Conservation (phyloP, 2,888 invertebrate species). For the Agriopis marginaria region DNA sequence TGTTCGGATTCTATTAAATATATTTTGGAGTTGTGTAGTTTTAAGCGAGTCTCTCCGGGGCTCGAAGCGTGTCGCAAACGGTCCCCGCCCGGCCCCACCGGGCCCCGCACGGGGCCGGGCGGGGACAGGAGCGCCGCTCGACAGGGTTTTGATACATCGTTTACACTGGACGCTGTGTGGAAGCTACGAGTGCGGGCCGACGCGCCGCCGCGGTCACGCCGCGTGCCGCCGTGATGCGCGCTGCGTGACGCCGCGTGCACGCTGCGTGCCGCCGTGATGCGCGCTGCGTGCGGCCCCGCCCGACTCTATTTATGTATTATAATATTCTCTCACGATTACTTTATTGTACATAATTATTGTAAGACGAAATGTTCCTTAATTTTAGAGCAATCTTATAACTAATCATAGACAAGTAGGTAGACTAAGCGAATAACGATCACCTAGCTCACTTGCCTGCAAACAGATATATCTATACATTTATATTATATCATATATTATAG, state of each 20-base stretch:
- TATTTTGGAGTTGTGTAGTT: constrained; percentile 32
- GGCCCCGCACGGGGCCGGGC: constrained; percentile 6
- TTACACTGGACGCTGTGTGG: constrained; percentile 30
- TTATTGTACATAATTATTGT: constrained; percentile 41
- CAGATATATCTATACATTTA: constrained; percentile 30
- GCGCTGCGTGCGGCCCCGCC: not conserved
- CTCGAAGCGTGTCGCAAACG: constrained; percentile 4
- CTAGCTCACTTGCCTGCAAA: constrained; percentile 42
- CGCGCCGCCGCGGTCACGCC: constrained; percentile 1
- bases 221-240: not conserved
- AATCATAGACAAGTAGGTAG: constrained; percentile 21
- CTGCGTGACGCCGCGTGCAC: not conserved
- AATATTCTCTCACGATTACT: constrained; percentile 38
- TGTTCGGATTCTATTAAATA: constrained; percentile 14
- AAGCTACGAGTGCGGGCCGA: constrained; percentile 1
- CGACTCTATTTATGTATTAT: not conserved
- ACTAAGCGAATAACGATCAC: constrained; percentile 31
- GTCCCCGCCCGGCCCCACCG: not conserved
- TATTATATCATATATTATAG: constrained; percentile 20
- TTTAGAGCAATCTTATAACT: constrained; percentile 40
- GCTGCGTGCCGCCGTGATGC: constrained; percentile 1
- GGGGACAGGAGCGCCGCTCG: constrained; percentile 10
- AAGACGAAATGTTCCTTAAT: constrained; percentile 45
- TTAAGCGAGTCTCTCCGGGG: constrained; percentile 19
- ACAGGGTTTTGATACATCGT: constrained; percentile 43